Base-by-base conservation (phyloP, 2,113 vertebrate species). In the Numida meleagris region DNA sequence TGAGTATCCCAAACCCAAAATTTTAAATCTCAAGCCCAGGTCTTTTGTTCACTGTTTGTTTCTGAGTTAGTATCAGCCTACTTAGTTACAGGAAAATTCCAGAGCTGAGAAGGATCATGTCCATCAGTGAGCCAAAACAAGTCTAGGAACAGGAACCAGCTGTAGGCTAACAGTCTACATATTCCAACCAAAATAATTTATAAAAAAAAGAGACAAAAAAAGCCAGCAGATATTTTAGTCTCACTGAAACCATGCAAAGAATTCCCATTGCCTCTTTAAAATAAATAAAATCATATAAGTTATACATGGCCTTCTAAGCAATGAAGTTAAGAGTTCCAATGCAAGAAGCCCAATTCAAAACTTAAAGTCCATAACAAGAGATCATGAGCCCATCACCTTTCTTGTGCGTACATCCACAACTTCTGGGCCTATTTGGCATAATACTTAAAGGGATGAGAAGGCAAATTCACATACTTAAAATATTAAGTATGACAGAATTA, bases 181-280 rank as follows among this genome's bases (percentile, higher is more conserved):
- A 70, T 38, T 95, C 62, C 70, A 62, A 78, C n/a, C 13, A 43
- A 84, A 91, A 13, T 72, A 68, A 85, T 33, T 55, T 72, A 42
- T 68, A 89, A 81, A n/a, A 88, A 80, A 86, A 40, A 70, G 14
- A 87, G 29, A 66, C 66, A 74, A 42, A 51, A 48, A 77, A 48
- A 57, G 8, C 70, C 48, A 95, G n/a, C 38, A 48, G 45, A 12
- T 88, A 75, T 48, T 87, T 89, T 77, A 94, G 76, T 70, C 70
- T 86, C 79, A 89, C 67, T 77, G 75, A 87, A 94, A 82, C 71
- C 88, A 88, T 73, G 87, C 63, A 87, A 93, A 90, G 63, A 91
- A 87, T 77, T 95, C 72, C 82, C 51, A 86, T 9, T 95, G 75
- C 67, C 74, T 95, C 74, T 90, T 93, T 74, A 83, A 89, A 96